Evolutionary conservation across 2,797 vertebrate species (phyloP).

Genomic region (Steatocranus sp.): DNA sequence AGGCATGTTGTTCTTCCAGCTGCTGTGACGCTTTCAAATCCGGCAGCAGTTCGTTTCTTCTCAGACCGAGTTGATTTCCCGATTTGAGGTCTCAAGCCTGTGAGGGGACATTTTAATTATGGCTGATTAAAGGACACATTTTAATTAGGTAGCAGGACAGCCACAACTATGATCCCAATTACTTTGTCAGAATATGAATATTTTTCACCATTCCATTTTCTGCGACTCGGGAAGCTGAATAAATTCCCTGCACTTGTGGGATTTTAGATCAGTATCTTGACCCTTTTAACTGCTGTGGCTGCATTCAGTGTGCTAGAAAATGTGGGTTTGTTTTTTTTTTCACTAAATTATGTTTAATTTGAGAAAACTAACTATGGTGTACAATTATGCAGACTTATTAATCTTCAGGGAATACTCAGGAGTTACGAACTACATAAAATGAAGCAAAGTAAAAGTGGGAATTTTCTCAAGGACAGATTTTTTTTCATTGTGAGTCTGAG

Average conservation of each 20-base stretch:
- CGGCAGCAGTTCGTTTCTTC: not conserved
- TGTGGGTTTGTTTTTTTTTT: not conserved
- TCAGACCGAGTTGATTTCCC: not conserved
- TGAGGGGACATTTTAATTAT: slow-evolving; percentile 22
- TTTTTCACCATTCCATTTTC: not conserved
- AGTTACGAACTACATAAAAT: not conserved
- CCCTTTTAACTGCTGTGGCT: not conserved
- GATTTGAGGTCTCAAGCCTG: not conserved
- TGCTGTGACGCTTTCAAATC: not conserved
- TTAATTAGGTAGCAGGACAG: slow-evolving; percentile 14
- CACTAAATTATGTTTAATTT: not conserved
- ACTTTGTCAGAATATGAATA: slow-evolving; percentile 8
- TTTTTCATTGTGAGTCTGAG: not conserved
- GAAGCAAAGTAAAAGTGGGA: not conserved
- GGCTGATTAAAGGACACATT: slow-evolving; percentile 20
- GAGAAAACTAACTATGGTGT: not conserved
- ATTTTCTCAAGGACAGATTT: not conserved
- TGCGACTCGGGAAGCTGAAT: not conserved
- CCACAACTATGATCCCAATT: not conserved
- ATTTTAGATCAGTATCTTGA: not conserved
- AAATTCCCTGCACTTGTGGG: not conserved
- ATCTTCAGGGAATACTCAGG: not conserved
- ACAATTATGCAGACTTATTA: not conserved
- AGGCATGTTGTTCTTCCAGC: slow-evolving; percentile 3
- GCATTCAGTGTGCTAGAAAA: not conserved